phyloP scores from a whole-genome alignment of 2,888 invertebrate species.

The Drosophila prostipennis region DNA sequence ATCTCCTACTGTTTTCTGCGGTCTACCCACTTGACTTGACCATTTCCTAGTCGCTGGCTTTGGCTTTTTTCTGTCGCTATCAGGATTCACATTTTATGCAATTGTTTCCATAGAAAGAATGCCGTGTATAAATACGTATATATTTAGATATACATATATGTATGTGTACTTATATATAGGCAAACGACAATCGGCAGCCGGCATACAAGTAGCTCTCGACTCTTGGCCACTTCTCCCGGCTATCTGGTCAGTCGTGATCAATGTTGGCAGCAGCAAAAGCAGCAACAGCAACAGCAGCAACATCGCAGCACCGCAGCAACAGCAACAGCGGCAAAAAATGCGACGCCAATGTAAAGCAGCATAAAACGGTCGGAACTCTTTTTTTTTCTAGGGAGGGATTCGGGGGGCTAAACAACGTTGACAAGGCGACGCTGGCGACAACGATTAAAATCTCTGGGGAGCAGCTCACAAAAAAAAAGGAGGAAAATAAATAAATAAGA shows the following conservation, averaged over 20 bases:
- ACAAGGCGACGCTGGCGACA: slow-evolving; percentile 77
- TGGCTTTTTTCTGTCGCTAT: slow-evolving; percentile 66
- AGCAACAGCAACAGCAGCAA: slow-evolving; percentile 23
- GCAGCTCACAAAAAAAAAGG: slow-evolving; percentile 42
- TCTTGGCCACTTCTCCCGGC: slow-evolving; percentile 15
- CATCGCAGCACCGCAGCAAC: slow-evolving; percentile 13
- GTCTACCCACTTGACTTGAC: slow-evolving; percentile 46
- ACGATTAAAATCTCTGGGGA: slow-evolving; percentile 78
- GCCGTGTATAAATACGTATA: slow-evolving; percentile 39
- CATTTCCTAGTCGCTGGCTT: slow-evolving; percentile 38
- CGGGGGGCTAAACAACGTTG: slow-evolving; percentile 46
- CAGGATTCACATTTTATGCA: slow-evolving; percentile 79
- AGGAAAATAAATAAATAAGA: slow-evolving; percentile 4
- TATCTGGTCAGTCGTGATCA: slow-evolving; percentile 77
- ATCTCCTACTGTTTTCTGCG: slow-evolving; percentile 38
- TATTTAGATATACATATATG: slow-evolving; percentile 18
- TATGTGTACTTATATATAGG: slow-evolving; percentile 15
- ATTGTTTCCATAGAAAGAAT: slow-evolving; percentile 72
- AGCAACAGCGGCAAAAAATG: slow-evolving; percentile 54
- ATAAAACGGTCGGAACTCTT: slow-evolving; percentile 56
- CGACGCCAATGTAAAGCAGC: slow-evolving; percentile 79
- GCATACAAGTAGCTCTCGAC: slow-evolving; percentile 28
- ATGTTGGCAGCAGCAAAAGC: slow-evolving; percentile 59
- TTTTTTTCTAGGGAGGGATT: slow-evolving; percentile 9
- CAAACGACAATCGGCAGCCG: slow-evolving; percentile 30